These are phyloP conservation scores for Callipepla californica DNA, from an alignment of 2,113 vertebrate species.

Conservation along the genomic window DNA sequence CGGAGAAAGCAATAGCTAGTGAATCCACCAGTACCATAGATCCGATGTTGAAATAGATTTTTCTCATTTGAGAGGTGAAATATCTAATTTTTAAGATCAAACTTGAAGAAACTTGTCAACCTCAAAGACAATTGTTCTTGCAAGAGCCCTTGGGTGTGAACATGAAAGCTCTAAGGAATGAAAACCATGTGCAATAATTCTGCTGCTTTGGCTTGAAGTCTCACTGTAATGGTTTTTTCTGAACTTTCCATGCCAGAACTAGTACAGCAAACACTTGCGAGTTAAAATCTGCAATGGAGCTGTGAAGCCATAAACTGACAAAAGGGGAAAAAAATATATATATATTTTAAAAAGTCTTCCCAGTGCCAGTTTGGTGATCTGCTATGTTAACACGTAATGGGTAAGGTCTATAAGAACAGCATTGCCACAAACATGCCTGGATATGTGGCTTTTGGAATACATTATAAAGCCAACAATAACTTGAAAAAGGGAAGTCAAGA, in stretches of 20 bases:
- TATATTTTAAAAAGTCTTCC: background rate
- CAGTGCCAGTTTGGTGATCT: background rate
- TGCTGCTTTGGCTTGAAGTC: background rate
- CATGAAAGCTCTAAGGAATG: background rate
- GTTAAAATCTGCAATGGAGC: background rate
- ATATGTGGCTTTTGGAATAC: background rate
- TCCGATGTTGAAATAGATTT: background rate
- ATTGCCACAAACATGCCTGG: background rate
- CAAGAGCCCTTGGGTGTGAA: background rate
- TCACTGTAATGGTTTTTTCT: background rate
- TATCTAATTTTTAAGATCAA: background rate
- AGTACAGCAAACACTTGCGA: background rate
- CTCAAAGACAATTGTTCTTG: background rate
- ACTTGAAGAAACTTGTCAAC: background rate
- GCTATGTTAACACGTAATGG: background rate
- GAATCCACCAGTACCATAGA: background rate
- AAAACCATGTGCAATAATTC: background rate
- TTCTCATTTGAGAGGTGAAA: background rate
- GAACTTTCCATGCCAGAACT: background rate
- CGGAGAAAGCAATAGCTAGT: background rate
- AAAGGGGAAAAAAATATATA: background rate
- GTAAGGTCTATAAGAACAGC: background rate
- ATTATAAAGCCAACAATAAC: background rate
- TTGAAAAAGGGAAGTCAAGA: background rate
- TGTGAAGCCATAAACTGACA: background rate